phyloP scores from a whole-genome alignment of 2,113 vertebrate genomes.

The Clinocottus analis region DNA sequence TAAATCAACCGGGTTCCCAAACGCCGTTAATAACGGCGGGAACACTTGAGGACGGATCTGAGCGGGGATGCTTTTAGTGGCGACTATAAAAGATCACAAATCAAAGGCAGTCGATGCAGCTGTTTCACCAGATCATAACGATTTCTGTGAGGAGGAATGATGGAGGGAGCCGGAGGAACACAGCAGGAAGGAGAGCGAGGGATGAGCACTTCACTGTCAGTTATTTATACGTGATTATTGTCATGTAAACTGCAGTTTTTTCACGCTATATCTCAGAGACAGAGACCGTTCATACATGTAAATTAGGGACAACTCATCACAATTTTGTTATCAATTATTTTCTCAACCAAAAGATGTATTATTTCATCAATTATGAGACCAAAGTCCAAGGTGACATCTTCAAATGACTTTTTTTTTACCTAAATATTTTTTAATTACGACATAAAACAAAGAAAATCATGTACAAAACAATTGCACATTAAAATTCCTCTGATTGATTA shows the following conservation, averaged over 20 bases:
- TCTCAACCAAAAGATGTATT: not conserved
- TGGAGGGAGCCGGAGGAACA: not conserved
- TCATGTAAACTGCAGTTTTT: not conserved
- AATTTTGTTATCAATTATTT: not conserved
- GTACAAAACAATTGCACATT: no score
- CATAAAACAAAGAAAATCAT: no score
- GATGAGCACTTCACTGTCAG: not conserved
- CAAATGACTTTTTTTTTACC: not conserved
- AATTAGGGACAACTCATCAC: not conserved
- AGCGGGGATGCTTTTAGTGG: slow-evolving; percentile 29
- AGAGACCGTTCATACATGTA: no score
- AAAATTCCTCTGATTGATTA: no score
- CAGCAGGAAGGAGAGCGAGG: not conserved
- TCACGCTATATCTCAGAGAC: not conserved
- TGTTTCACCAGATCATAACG: slow-evolving; percentile 57
- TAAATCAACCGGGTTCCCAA: slow-evolving; percentile 61
- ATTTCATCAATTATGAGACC: not conserved
- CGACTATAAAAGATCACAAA: slow-evolving; percentile 64
- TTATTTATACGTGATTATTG: not conserved
- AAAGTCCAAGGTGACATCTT: not conserved
- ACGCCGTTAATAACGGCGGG: slow-evolving; percentile 58
- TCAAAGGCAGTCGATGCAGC: slow-evolving; percentile 65
- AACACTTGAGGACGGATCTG: slow-evolving; percentile 48
- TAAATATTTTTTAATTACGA: not conserved
- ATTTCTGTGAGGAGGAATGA: slow-evolving; percentile 30